Conservation (phyloP, 2,888 invertebrate species). For the Gibbula magus region DNA sequence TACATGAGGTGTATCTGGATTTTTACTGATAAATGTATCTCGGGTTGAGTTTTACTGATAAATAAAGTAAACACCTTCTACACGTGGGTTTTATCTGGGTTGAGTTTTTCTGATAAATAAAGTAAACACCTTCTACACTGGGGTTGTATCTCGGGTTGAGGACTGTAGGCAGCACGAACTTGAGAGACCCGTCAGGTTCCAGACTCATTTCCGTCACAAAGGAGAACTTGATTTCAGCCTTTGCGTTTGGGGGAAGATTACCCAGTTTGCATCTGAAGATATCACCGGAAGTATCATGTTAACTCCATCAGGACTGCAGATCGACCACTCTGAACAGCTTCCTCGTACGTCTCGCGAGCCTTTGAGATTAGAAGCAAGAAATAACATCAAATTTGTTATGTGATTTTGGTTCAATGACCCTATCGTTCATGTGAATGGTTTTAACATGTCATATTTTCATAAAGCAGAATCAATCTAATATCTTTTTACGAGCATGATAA, state of each 20-base stretch:
- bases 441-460: no score
- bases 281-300: slow-evolving; percentile 40
- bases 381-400: no score
- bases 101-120: no score
- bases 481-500: no score
- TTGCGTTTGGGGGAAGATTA: slow-evolving; percentile 39
- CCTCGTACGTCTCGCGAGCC: slow-evolving; percentile 40
- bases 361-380: background rate
- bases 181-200: slow-evolving; percentile 32
- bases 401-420: no score
- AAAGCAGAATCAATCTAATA: no score
- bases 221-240: slow-evolving; percentile 36
- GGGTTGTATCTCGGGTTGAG: slow-evolving; percentile 26
- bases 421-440: no score
- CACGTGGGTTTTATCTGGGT: no score
- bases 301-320: slow-evolving; percentile 38
- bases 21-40: no score
- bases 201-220: slow-evolving; percentile 42
- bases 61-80: no score
- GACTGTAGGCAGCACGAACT: slow-evolving; percentile 34
- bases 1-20: no score
- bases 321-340: slow-evolving; percentile 37
- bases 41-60: no score
- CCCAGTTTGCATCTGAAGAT: slow-evolving; percentile 44
- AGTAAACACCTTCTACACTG: background rate